Conservation (phyloP, 2,113 vertebrate species). For the Loxodonta africana region DNA sequence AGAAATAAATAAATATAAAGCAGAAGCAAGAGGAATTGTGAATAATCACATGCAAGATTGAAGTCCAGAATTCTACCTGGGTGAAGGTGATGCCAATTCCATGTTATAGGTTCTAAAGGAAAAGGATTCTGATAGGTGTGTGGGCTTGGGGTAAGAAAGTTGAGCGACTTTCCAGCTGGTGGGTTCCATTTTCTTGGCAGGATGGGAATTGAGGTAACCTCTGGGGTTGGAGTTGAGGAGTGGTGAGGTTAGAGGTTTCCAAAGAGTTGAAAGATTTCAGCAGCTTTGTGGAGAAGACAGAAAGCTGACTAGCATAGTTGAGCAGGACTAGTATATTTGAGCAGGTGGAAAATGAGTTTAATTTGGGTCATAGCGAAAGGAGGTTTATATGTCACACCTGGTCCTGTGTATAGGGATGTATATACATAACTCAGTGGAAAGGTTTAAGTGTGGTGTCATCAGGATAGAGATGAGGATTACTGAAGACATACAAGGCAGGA, state of each 20-base stretch:
- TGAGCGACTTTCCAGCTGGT: slow-evolving; percentile 46
- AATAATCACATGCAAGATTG: background rate
- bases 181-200: slow-evolving; percentile 47
- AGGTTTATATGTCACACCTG: background rate
- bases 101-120: background rate
- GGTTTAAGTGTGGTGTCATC: background rate
- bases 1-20: background rate
- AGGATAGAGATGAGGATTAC: background rate
- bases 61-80: background rate
- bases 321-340: too few species aligned
- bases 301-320: background rate
- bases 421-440: background rate
- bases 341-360: background rate
- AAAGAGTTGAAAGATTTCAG: slow-evolving; percentile 66
- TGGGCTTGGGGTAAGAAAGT: slow-evolving; percentile 56
- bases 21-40: background rate
- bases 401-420: background rate
- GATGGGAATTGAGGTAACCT: slow-evolving; percentile 49
- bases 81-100: background rate
- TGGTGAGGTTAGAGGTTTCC: background rate
- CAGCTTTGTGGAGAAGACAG: slow-evolving; percentile 54
- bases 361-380: background rate
- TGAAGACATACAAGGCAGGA: background rate
- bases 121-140: background rate
- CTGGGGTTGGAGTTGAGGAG: background rate